Percentiles rank a stretch among this genome's conserved stretches.
These are phyloP conservation scores for Carpatolechia fugitivella DNA, from an alignment of 2,888 invertebrate genomes.

Conservation along the genomic window DNA sequence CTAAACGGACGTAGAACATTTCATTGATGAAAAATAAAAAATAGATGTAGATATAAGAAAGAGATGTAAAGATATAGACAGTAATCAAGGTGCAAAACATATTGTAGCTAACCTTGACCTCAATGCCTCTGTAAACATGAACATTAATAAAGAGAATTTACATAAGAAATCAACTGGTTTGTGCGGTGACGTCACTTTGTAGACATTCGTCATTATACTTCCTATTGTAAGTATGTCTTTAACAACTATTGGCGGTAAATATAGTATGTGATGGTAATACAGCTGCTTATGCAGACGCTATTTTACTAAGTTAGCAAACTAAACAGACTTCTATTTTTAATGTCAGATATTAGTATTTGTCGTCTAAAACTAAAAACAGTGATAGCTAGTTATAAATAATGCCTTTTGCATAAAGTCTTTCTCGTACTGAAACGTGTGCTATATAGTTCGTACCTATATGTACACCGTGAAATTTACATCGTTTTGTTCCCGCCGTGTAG, in stretches of 20 bases:
- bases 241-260: neutral
- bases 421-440: too few relatives aligned
- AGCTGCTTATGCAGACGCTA: neutral
- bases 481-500: too few relatives aligned
- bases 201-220: conserved; percentile 10
- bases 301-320: neutral
- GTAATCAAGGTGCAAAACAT: conserved; percentile 23
- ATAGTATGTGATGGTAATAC: neutral
- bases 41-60: neutral
- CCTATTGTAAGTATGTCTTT: conserved; percentile 12
- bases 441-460: too few relatives aligned
- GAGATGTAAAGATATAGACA: conserved; percentile 6
- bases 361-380: too few relatives aligned
- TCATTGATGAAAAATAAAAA: neutral
- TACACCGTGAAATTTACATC: too few relatives aligned
- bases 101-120: conserved; percentile 44
- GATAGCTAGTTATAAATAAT: too few relatives aligned
- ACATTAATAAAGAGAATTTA: conserved; percentile 33
- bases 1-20: neutral
- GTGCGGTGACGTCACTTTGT: conserved; percentile 12
- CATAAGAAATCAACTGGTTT: conserved; percentile 32
- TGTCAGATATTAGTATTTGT: too few relatives aligned
- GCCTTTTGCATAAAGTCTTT: too few relatives aligned
- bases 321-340: neutral
- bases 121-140: conserved; percentile 35